Percentiles rank a stretch among this genome's conserved stretches.
Evolutionary conservation across 2,797 vertebrate species (phyloP).

Genomic region (Cichlasoma orientale): DNA sequence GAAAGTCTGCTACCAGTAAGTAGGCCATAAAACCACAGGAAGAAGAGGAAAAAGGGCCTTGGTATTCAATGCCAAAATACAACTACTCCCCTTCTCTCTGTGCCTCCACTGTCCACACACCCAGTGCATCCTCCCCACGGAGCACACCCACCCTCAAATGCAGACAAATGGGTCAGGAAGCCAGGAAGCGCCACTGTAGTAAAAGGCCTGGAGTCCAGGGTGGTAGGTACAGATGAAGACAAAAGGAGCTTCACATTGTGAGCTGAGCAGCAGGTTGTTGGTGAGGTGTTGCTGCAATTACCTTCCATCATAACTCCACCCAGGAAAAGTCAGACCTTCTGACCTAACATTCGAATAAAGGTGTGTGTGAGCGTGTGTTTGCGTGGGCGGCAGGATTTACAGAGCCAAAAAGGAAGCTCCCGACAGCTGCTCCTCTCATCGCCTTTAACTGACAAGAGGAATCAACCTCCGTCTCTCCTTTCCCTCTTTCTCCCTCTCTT

Average conservation of each 20-base stretch:
- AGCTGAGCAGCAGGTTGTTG: not conserved
- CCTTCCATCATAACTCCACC: slow-evolving; percentile 37
- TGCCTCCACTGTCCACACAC: slow-evolving; percentile 41
- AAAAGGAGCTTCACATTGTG: slow-evolving; percentile 6
- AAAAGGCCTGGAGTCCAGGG: not conserved
- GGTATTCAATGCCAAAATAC: slow-evolving; percentile 61
- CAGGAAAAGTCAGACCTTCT: slow-evolving; percentile 16
- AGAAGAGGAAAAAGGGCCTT: slow-evolving; percentile 46
- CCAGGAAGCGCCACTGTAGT: not conserved
- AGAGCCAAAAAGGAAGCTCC: slow-evolving; percentile 67
- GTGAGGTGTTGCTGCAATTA: slow-evolving; percentile 35
- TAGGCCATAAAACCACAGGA: slow-evolving; percentile 80
- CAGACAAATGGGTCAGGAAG: slow-evolving; percentile 52
- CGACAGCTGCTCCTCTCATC: slow-evolving; percentile 75
- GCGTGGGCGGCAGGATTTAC: not conserved
- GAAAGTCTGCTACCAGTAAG: slow-evolving; percentile 73
- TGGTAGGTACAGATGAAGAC: not conserved
- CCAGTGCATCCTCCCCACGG: slow-evolving; percentile 31
- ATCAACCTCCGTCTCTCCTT: slow-evolving; percentile 24
- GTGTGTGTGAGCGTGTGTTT: slow-evolving; percentile 6
- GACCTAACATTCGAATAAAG: slow-evolving; percentile 34
- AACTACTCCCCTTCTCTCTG: slow-evolving; percentile 30
- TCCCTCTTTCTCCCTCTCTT: slow-evolving; percentile 7
- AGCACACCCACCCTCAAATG: slow-evolving; percentile 14
- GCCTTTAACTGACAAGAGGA: slow-evolving; percentile 42